phyloP scores from a whole-genome alignment of 2,888 invertebrate species.

The Lysandra coridon region DNA sequence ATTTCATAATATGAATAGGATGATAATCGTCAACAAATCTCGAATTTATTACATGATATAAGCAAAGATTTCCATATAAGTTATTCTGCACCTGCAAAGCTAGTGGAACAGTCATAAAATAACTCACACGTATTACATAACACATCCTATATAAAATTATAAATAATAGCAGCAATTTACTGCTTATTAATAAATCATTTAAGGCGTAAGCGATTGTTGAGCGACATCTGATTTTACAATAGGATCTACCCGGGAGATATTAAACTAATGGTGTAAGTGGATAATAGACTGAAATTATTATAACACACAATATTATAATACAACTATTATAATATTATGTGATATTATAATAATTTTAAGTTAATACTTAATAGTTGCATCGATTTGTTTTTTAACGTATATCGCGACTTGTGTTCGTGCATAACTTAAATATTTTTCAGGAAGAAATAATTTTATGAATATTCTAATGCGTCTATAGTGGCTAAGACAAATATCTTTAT shows the following conservation, averaged over 20 bases:
- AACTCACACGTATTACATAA: constrained; percentile 1
- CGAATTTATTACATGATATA: neutral
- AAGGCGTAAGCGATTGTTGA: neutral
- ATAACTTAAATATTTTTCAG: neutral
- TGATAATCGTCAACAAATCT: neutral
- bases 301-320: neutral
- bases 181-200: constrained; percentile 18
- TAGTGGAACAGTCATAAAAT: constrained; percentile 7
- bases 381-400: neutral
- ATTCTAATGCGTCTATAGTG: neutral
- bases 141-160: constrained; percentile 21
- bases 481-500: no score
- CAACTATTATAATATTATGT: no score
- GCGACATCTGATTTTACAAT: constrained; percentile 10
- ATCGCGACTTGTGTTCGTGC: neutral
- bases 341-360: no score
- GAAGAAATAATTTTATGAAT: neutral
- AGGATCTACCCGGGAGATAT: neutral
- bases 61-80: neutral
- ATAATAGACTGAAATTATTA: constrained; percentile 1
- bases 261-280: neutral
- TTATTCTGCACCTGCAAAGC: constrained; percentile 15
- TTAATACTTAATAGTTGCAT: neutral
- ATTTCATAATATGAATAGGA: neutral
- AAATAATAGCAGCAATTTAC: constrained; percentile 18